phyloP scores from a whole-genome alignment of 2,113 vertebrate species.

The Mugil cephalus region DNA sequence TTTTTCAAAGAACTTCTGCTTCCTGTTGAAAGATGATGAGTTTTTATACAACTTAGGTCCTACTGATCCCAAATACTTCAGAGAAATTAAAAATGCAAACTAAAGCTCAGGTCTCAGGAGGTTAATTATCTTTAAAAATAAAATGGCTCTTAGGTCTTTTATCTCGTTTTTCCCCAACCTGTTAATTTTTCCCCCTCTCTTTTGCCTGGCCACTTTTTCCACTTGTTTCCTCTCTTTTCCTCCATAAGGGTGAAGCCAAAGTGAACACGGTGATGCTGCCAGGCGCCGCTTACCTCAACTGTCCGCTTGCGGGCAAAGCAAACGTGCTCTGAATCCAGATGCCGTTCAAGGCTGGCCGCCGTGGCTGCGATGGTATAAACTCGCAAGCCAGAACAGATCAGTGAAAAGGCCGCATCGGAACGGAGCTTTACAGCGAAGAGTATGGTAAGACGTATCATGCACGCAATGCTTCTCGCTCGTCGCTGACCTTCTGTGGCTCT shows the following conservation, averaged over 20 bases:
- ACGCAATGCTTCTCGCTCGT: not conserved
- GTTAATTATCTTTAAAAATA: no score
- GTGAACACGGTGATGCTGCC: not conserved
- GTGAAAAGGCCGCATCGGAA: not conserved
- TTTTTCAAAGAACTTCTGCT: no score
- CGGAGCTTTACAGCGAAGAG: not conserved
- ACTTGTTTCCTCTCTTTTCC: not conserved
- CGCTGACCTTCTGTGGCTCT: not conserved
- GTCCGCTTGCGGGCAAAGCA: not conserved
- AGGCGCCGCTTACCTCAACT: conserved; percentile 1
- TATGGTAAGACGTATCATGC: no score
- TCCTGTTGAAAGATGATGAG: no score
- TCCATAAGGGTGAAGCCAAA: not conserved
- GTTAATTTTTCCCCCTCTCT: conserved; percentile 4
- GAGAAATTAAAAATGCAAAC: no score
- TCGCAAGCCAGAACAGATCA: not conserved
- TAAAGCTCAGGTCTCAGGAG: no score
- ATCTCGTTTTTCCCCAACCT: conserved; percentile 12
- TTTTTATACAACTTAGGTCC: no score
- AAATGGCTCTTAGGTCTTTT: not conserved
- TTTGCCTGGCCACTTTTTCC: conserved; percentile 36
- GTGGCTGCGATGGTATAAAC: not conserved
- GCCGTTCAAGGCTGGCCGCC: not conserved
- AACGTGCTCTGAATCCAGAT: conserved; percentile 1
- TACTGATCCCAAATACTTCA: no score